These are phyloP conservation scores for Butorides virescens DNA, from an alignment of 2,113 vertebrate species.

Conservation along the genomic window DNA sequence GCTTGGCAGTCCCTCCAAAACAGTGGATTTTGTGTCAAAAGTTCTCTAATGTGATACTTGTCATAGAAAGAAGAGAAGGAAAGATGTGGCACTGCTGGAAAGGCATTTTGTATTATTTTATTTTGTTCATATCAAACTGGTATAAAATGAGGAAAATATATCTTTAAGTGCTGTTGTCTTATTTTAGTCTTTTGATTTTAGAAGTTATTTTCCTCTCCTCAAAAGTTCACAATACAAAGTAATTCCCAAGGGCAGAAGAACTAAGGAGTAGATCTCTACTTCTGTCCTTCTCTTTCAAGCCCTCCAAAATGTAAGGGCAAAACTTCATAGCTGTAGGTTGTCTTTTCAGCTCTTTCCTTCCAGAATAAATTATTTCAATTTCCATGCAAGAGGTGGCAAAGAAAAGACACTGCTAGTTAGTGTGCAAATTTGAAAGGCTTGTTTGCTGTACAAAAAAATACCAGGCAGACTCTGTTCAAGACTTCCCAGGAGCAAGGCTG, in stretches of 20 bases:
- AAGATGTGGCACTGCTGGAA: neutral
- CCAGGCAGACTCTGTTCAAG: neutral
- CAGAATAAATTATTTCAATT: neutral
- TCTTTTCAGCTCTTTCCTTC: neutral
- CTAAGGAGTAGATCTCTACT: neutral
- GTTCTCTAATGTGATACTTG: rapidly evolving
- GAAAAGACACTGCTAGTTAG: neutral
- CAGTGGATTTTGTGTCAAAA: neutral
- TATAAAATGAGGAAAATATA: neutral
- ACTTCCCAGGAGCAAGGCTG: neutral
- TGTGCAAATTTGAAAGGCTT: neutral
- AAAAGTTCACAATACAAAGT: neutral
- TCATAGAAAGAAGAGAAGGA: neutral
- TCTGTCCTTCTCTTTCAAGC: neutral
- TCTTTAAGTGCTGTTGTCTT: neutral
- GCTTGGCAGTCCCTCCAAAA: neutral
- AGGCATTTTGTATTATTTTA: neutral
- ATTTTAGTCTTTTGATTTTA: neutral
- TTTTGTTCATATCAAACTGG: neutral
- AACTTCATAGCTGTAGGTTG: neutral
- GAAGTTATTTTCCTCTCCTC: neutral
- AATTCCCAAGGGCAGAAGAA: neutral
- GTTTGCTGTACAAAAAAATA: neutral
- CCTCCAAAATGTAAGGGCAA: neutral
- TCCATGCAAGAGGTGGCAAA: neutral